Conservation (phyloP, 2,113 vertebrate species). For the Malaclemys terrapin region DNA sequence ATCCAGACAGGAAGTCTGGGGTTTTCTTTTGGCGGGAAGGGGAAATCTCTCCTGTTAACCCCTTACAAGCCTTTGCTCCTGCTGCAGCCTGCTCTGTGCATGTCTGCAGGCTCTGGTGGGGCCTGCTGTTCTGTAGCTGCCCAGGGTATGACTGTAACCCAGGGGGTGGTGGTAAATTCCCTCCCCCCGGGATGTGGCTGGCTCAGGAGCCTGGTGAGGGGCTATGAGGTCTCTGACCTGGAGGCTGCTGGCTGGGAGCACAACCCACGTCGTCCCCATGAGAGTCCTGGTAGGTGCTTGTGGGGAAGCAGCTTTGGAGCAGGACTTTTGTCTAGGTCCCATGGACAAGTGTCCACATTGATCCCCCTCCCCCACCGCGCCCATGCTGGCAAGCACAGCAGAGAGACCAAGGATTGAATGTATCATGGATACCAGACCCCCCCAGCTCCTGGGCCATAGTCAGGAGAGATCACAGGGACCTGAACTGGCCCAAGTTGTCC, state of each 20-base stretch:
- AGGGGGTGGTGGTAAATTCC: not conserved
- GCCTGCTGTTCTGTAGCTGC: not conserved
- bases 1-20: not conserved
- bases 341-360: not conserved
- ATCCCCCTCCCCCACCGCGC: not conserved
- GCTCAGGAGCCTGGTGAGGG: not conserved
- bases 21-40: not conserved
- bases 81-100: not conserved
- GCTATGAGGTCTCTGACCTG: not conserved
- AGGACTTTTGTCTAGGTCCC: too few relatives aligned
- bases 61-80: not conserved
- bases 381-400: not conserved
- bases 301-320: too few relatives aligned
- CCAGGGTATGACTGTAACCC: not conserved
- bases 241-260: not conserved
- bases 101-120: not conserved
- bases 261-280: too few relatives aligned
- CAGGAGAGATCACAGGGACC: not conserved
- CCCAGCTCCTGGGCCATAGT: too few relatives aligned
- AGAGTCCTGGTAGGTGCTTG: too few relatives aligned
- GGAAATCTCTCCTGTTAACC: not conserved
- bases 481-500: not conserved
- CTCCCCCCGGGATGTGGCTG: not conserved
- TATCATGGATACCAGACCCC: too few relatives aligned
- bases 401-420: not conserved